Conservation (phyloP, 1,140 invertebrate species). For the Sycobia sp. region DNA sequence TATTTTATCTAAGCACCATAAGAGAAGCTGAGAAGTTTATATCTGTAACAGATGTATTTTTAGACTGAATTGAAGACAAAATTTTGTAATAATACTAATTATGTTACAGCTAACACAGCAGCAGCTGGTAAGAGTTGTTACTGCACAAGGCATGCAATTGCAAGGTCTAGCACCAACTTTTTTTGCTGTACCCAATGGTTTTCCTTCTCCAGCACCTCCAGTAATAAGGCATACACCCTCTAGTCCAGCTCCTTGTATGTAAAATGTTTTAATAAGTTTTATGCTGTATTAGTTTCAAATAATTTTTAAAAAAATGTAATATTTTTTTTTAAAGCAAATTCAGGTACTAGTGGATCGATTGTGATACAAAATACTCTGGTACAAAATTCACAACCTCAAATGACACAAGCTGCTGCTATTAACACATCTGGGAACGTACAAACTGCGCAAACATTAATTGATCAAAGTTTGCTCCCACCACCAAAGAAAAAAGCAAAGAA, state of each 20-base stretch:
- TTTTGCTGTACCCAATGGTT: constrained; percentile 60
- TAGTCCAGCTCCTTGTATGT: constrained; percentile 58
- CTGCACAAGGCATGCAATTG: constrained; percentile 58
- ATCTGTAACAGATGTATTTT: background rate
- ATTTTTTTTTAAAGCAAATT: constrained; percentile 46
- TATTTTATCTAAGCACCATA: too few relatives aligned
- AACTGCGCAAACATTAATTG: constrained; percentile 49
- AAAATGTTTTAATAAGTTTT: background rate
- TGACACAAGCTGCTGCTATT: constrained; percentile 50
- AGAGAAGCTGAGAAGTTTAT: too few relatives aligned
- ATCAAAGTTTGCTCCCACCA: constrained; percentile 56
- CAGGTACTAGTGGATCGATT: constrained; percentile 53
- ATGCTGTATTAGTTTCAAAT: too few relatives aligned
- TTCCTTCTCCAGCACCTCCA: constrained; percentile 55
- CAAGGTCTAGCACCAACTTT: constrained; percentile 58
- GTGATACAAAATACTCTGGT: constrained; percentile 61
- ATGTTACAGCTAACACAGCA: constrained; percentile 58
- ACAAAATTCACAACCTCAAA: constrained; percentile 56
- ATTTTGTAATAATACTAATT: background rate
- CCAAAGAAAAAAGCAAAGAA: constrained; percentile 60
- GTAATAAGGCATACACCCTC: constrained; percentile 59
- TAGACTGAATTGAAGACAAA: constrained; percentile 20
- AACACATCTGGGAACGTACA: constrained; percentile 44
- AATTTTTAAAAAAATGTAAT: background rate
- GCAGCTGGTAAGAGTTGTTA: constrained; percentile 58